These are phyloP conservation scores for Temnothorax curvispinosus DNA, from an alignment of 1,140 invertebrate genomes.

Conservation along the genomic window DNA sequence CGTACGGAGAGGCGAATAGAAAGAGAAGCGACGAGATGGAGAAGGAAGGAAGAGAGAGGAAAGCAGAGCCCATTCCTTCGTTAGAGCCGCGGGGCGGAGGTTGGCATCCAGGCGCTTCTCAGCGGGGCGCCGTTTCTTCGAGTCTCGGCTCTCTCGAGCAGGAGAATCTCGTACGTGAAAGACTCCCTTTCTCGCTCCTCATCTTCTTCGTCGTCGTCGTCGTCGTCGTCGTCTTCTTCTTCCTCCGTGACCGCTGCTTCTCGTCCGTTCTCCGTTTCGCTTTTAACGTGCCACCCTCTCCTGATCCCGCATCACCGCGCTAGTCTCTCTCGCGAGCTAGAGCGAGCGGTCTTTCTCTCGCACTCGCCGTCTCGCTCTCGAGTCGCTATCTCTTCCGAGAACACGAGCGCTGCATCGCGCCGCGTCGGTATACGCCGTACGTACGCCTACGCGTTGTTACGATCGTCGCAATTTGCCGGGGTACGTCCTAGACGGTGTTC, in stretches of 20 bases:
- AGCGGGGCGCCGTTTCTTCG: conserved; percentile 77
- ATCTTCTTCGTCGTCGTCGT: conserved; percentile 34
- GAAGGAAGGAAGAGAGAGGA: conserved; percentile 24
- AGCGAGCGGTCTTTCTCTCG: conserved; percentile 2
- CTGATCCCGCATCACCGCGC: background rate
- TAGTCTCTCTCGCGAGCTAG: conserved; percentile 33
- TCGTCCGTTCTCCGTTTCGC: conserved; percentile 46
- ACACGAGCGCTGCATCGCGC: conserved; percentile 29
- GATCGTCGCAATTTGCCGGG: conserved; percentile 54
- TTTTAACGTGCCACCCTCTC: conserved; percentile 43
- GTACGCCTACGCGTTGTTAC: conserved; percentile 51
- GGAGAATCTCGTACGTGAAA: conserved; percentile 67
- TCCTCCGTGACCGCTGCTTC: conserved; percentile 9
- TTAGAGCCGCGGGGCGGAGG: conserved; percentile 75
- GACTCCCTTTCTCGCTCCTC: conserved; percentile 56
- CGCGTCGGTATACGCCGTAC: conserved; percentile 30
- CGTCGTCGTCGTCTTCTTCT: conserved; percentile 42
- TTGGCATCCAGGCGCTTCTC: conserved; percentile 78
- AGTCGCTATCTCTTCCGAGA: conserved; percentile 40
- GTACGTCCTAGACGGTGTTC: conserved; percentile 43
- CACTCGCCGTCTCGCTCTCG: background rate
- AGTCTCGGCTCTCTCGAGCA: conserved; percentile 54
- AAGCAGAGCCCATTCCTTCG: conserved; percentile 65
- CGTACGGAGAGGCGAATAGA: conserved; percentile 41
- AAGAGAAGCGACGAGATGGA: conserved; percentile 8